phyloP scores from a whole-genome alignment of 1,140 invertebrate genomes.

The Drosophila trapezifrons region DNA sequence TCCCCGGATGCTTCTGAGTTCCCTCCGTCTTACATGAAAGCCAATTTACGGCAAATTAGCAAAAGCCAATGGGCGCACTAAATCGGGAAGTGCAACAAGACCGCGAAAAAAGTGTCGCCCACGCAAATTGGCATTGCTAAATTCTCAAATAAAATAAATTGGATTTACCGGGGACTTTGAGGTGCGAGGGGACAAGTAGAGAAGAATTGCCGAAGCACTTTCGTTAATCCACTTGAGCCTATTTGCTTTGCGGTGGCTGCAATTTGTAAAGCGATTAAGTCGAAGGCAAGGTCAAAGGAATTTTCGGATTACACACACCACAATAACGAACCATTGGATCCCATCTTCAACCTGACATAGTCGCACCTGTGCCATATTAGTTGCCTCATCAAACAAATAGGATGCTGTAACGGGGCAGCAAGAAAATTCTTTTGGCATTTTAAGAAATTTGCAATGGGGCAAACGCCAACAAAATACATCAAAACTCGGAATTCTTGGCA shows the following conservation, averaged over 20 bases:
- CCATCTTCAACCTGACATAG: constrained; percentile 16
- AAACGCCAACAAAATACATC: constrained; percentile 64
- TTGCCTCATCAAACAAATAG: constrained; percentile 15
- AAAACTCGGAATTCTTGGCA: constrained; percentile 74
- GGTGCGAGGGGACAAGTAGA: background rate
- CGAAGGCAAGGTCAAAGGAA: constrained; percentile 38
- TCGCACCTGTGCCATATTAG: constrained; percentile 12
- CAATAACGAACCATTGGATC: background rate
- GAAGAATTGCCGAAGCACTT: constrained; percentile 57
- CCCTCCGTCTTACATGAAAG: constrained; percentile 57
- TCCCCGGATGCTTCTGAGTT: background rate
- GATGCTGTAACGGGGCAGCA: constrained; percentile 1
- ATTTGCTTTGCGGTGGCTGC: constrained; percentile 35
- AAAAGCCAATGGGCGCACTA: constrained; percentile 73
- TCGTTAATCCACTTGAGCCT: constrained; percentile 72
- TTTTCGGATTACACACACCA: constrained; percentile 4
- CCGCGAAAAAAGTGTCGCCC: constrained; percentile 29
- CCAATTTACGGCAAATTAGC: constrained; percentile 75
- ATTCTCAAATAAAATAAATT: constrained; percentile 74
- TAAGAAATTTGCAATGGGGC: constrained; percentile 37
- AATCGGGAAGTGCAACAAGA: constrained; percentile 51
- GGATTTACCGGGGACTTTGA: constrained; percentile 47
- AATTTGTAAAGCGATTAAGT: constrained; percentile 31
- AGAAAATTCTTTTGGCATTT: constrained; percentile 36
- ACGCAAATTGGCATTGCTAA: constrained; percentile 52